phyloP scores from a whole-genome alignment of 1,140 invertebrate species.

The Ridgeia piscesae region DNA sequence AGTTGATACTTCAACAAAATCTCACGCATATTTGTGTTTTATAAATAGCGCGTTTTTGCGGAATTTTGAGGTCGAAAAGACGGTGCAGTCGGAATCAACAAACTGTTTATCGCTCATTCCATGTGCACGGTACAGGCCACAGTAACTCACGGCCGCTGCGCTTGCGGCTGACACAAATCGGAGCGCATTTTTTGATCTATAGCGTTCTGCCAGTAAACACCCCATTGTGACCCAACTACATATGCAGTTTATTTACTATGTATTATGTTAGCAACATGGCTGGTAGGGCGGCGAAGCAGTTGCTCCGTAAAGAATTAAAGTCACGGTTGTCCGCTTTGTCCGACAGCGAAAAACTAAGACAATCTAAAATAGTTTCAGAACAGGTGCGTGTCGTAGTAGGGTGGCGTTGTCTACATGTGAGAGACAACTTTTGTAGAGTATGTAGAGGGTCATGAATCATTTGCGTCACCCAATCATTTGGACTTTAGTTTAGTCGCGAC shows the following conservation, averaged over 20 bases:
- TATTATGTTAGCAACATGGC: conserved; percentile 11
- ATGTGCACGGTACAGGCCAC: no score
- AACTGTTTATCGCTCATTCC: no score
- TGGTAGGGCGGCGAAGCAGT: conserved; percentile 23
- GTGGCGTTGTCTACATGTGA: neutral
- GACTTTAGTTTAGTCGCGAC: neutral
- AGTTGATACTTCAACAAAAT: no score
- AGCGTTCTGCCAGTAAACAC: no score
- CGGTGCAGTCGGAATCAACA: no score
- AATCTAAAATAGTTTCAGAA: conserved; percentile 35
- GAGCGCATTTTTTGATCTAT: no score
- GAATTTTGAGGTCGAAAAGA: no score
- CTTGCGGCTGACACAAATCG: no score
- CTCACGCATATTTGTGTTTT: no score
- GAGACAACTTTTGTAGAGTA: neutral
- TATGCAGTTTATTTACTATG: neutral
- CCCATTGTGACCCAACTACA: neutral
- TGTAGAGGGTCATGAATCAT: neutral
- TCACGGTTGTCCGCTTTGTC: conserved; percentile 29
- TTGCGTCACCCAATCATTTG: neutral
- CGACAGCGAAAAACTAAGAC: conserved; percentile 29
- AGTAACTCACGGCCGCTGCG: no score
- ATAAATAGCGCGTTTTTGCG: no score
- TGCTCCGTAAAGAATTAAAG: conserved; percentile 33
- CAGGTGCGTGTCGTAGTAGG: conserved; percentile 31